phyloP scores from a whole-genome alignment of 2,797 vertebrate genomes.

The Sebastes hubbsi region DNA sequence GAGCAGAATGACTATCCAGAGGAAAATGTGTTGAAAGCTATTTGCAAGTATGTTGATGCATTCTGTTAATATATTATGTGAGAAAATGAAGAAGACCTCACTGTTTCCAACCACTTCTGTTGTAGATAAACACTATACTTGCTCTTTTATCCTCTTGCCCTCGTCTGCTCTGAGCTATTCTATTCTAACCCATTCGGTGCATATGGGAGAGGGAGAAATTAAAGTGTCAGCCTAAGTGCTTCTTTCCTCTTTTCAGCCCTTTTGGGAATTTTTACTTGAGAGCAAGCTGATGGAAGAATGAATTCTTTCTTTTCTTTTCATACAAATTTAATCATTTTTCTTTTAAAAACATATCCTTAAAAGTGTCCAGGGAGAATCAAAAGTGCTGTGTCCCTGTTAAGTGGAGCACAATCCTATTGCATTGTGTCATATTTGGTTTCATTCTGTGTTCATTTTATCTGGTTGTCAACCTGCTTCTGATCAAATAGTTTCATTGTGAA shows the following conservation, averaged over 20 bases:
- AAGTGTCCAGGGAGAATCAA: not conserved
- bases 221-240: not conserved
- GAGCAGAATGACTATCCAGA: not conserved
- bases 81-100: not conserved
- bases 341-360: constrained; percentile 2
- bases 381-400: not conserved
- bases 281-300: not conserved
- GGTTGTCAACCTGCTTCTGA: not conserved
- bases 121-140: not conserved
- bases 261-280: not conserved
- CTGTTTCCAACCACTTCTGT: not conserved
- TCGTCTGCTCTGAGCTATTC: not conserved
- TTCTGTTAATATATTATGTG: not conserved
- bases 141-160: not conserved
- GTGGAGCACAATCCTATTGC: not conserved
- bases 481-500: not conserved
- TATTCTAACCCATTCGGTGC: not conserved
- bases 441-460: not conserved
- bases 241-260: not conserved
- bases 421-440: not conserved
- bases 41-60: not conserved
- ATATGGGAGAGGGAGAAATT: not conserved
- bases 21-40: not conserved
- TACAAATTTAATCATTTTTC: not conserved
- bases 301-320: constrained; percentile 13